Evolutionary conservation across 2,888 invertebrate genomes (phyloP), one percentile per base, ranked within the genome.

Genomic region (Lasioglossum morio): DNA sequence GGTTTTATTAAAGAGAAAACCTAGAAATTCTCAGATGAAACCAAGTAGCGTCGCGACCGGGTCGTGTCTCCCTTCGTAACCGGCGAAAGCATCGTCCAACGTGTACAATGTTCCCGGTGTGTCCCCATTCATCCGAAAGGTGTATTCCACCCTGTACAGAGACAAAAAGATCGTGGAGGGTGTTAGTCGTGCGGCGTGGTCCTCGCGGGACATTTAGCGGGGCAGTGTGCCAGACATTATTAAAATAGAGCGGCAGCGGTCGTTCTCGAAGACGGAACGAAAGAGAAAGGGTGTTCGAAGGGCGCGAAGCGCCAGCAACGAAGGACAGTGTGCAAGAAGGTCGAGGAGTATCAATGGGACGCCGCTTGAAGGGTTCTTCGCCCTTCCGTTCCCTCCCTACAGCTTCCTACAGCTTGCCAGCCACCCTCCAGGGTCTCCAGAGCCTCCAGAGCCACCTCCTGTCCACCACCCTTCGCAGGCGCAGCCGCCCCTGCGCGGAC

Each of bases 221-320:
- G 94, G 93, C 94, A 94, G 93, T 94, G 94, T 94, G 94, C 93
- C 94, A 94, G 93, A 89, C 92, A 87, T 94, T 94, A 94, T 94
- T 94, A 93, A 94, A 94, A 94, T 92, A 91, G 93, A 92, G 90
- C 90, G 79, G 69, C 57, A 4, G 27, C 60, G 60, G 60, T 76
- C 72, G 77, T 63, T 77, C 57, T 43, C 81, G 87, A 87, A 79
- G 66, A 78, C 63, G 75, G 19, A 69, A 75, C 60, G 72, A 81
- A 79, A 82, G 75, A 79, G 66, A 79, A 78, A 81, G 75, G 73
- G 72, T 46, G 79, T 84, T 78, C 81, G 84, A 86, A 82, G 84
- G 78, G 80, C 63, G 79, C n/a, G 34, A 69, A 66, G 74, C 19
- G 72, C 19, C 70, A 23, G 57, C 70, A 75, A 75, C 72, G 74